Evolutionary conservation across 2,888 invertebrate genomes (phyloP), one percentile per base, ranked within the genome.

Genomic region (Calephelis perditalis): DNA sequence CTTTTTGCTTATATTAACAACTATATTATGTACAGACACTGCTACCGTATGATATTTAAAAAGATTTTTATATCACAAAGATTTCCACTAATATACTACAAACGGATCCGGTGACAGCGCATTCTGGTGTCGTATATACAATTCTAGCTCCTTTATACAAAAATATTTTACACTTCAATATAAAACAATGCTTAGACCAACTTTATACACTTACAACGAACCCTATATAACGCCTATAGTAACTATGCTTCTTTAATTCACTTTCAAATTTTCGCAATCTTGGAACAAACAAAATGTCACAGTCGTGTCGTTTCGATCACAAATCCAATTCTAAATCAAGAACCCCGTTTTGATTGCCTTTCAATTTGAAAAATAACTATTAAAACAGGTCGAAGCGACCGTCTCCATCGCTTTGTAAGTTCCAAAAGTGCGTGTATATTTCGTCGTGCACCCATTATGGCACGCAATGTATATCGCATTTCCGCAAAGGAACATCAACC

Each of bases 21-120:
- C 72, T 72, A 73, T 83, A 82, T 86, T 79, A 84, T 86, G 78
- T 84, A 74, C 68, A 79, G 73, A 73, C 69, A 62, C 78, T 68
- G 71, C 85, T 85, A 86, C 78, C 76, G 78, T 78, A 81, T 84
- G 82, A 82, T 84, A 81, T 77, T 79, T 74, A 72, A 78, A 77
- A 81, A 76, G 70, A 73, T 72, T 69, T 73, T 79, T 78, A 82
- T 87, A 89, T 89, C 88, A 88, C 88, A 86, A 82, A 87, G 79
- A 84, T 81, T 82, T 83, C 74, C 44, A 66, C 68, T 81, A 81
- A 79, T 81, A 79, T 75, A 75, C 68, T 69, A 86, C 85, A 40
- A 40, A 86, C 85, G 78, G 78, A 77, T 57, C 57, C 49, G 59
- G 72, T 78, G 72, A 70, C 69, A 78, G 75, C 73, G 76, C 79